phyloP scores from a whole-genome alignment of 2,888 invertebrate species.

The Notodonta dromedarius region DNA sequence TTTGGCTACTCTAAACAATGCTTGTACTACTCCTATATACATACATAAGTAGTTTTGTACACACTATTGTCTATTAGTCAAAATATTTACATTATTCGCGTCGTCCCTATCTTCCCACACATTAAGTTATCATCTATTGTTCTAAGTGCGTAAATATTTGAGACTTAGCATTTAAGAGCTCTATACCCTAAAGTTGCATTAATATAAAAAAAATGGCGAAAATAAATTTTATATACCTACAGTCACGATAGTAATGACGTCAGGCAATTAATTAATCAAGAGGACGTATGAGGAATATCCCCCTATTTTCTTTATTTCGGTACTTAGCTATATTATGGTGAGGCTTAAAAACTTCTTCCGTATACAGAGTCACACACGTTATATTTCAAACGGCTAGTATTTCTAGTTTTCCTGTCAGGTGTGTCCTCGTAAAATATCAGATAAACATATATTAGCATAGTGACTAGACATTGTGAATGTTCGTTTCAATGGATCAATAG shows the following conservation, averaged over 20 bases:
- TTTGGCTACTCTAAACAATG: background rate
- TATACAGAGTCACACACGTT: background rate
- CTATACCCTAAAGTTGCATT: background rate
- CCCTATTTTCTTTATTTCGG: too few species aligned
- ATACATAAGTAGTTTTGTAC: constrained; percentile 14
- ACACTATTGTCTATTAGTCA: constrained; percentile 20
- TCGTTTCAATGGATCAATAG: constrained; percentile 1
- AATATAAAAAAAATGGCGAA: too few species aligned
- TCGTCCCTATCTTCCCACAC: constrained; percentile 16
- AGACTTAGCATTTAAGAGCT: background rate
- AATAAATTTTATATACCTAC: too few species aligned
- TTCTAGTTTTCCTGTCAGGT: too few species aligned
- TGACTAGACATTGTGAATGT: background rate
- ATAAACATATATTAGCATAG: background rate
- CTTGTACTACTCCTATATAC: constrained; percentile 8
- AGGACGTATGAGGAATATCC: too few species aligned
- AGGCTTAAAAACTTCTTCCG: background rate
- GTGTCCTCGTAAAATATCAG: background rate
- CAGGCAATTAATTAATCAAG: too few species aligned
- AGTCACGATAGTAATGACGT: too few species aligned
- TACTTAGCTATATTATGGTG: too few species aligned
- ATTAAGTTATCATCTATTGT: constrained; percentile 27
- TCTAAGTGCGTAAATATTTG: constrained; percentile 26
- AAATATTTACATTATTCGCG: constrained; percentile 36
- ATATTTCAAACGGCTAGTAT: background rate